Conservation (phyloP, 2,797 vertebrate species). For the Epinephelus coioides region DNA sequence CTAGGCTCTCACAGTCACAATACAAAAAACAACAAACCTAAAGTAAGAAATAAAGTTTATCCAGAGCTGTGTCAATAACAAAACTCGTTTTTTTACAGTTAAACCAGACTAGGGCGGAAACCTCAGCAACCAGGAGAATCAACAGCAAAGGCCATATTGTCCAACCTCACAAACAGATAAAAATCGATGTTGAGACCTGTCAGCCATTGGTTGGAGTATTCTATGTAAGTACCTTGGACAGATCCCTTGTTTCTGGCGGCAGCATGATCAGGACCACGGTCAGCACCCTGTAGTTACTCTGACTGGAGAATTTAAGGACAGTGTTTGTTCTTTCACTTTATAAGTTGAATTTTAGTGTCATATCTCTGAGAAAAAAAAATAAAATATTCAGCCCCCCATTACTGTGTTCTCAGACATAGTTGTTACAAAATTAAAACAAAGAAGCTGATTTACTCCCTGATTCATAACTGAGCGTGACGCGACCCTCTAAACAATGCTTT, state of each 20-base stretch:
- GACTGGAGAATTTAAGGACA: too few species aligned
- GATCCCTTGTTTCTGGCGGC: not conserved
- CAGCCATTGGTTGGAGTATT: not conserved
- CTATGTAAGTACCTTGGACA: not conserved
- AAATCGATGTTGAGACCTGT: not conserved
- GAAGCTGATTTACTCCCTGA: too few species aligned
- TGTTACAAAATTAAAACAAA: too few species aligned
- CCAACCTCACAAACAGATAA: not conserved
- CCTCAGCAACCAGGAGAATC: not conserved
- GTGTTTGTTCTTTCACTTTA: too few species aligned
- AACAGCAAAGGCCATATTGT: not conserved
- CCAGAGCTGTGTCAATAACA: not conserved
- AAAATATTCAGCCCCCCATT: too few species aligned
- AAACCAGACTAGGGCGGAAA: too few species aligned
- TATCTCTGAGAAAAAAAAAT: too few species aligned
- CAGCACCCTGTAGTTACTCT: not conserved
- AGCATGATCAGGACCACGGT: not conserved
- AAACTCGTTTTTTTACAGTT: too few species aligned
- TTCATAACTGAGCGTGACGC: too few species aligned
- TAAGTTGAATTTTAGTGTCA: too few species aligned
- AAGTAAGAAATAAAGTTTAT: not conserved
- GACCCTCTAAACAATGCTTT: too few species aligned
- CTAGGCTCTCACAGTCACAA: not conserved
- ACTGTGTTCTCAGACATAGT: too few species aligned
- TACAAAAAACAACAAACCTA: not conserved